Conservation (phyloP, 2,113 vertebrate genomes). For the Nibea albiflora region DNA sequence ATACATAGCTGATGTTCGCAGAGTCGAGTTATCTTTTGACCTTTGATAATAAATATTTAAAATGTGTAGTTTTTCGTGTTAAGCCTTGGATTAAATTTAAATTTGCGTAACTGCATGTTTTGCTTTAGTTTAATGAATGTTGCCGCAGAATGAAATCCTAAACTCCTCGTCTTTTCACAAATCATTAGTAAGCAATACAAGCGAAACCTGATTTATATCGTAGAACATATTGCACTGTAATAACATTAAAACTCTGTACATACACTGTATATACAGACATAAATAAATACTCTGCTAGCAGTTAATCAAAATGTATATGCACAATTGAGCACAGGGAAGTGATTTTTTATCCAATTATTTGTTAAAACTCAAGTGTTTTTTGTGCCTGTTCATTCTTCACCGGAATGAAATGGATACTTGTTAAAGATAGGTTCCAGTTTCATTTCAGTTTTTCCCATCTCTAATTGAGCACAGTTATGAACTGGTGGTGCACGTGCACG, state of each 20-base stretch:
- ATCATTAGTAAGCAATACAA: conserved; percentile 13
- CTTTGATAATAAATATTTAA: background rate
- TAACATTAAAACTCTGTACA: background rate
- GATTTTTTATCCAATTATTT: background rate
- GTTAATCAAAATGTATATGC: background rate
- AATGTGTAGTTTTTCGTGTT: background rate
- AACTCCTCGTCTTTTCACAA: conserved; percentile 7
- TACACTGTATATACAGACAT: background rate
- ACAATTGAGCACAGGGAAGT: background rate
- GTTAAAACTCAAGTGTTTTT: background rate
- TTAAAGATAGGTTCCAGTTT: background rate
- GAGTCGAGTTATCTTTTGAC: background rate
- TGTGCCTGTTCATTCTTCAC: background rate
- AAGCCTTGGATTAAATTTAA: too few species aligned
- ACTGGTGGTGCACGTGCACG: background rate
- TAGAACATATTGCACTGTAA: background rate
- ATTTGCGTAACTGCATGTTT: background rate
- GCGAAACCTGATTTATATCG: conserved; percentile 10
- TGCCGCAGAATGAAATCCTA: background rate
- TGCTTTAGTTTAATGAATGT: background rate
- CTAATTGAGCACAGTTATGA: background rate
- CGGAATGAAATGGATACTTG: background rate
- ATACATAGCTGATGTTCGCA: conserved; percentile 1
- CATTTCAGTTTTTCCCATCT: conserved; percentile 1
- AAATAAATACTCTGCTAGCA: background rate